Percentiles rank a stretch among this genome's conserved stretches.
Conservation (phyloP, 1,140 invertebrate species). For the Ceratosolen solmsi region DNA sequence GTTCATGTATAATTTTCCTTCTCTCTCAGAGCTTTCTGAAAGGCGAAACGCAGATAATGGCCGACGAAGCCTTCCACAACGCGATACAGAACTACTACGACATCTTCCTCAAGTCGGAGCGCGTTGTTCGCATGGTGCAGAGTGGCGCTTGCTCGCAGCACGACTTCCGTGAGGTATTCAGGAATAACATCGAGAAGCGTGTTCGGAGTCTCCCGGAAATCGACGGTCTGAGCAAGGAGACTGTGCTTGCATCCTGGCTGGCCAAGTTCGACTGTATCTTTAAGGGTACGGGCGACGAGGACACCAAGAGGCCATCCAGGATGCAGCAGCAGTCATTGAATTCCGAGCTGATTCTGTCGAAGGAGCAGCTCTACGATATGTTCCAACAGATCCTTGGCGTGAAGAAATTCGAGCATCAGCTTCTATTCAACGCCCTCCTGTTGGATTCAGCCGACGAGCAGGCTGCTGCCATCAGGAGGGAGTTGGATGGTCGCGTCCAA, state of each 20-base stretch:
- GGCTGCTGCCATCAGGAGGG: constrained; percentile 98
- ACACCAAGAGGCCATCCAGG: constrained; percentile 87
- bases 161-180: constrained; percentile 99
- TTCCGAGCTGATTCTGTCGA: constrained; percentile 92
- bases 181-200: constrained; percentile 97
- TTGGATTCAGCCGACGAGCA: constrained; percentile 99
- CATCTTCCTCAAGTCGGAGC: constrained; percentile 97
- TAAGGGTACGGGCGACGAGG: constrained; percentile 92
- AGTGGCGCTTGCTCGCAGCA: constrained; percentile 97
- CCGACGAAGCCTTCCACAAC: constrained; percentile 99
- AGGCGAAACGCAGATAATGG: constrained; percentile 97
- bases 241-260: constrained; percentile 98
- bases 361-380: constrained; percentile 99
- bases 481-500: constrained; percentile 97
- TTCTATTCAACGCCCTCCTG: constrained; percentile 98
- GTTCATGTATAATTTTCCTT: too few relatives aligned
- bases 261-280: constrained; percentile 99
- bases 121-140: constrained; percentile 95
- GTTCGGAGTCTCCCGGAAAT: constrained; percentile 98
- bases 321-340: constrained; percentile 91
- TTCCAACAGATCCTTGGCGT: constrained; percentile 99
- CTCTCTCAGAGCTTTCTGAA: constrained; percentile 88
- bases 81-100: constrained; percentile 98
- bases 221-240: constrained; percentile 99
- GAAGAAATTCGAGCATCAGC: constrained; percentile 99